Base-by-base conservation (phyloP, 1,140 invertebrate species). In the silkworm (Bombyx mori) region DNA sequence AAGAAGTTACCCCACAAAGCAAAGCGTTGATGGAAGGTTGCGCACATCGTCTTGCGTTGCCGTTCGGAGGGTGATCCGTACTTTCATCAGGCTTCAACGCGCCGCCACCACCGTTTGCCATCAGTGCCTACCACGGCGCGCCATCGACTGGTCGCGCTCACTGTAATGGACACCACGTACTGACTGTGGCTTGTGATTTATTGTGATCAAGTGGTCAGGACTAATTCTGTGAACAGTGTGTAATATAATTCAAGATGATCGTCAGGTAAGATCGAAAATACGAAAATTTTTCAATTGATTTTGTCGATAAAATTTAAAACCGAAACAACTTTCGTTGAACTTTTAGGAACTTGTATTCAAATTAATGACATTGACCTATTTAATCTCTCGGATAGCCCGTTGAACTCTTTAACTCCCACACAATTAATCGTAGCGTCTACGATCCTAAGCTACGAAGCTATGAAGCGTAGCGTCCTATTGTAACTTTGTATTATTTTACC, bases 71-170 rank as follows among this genome's bases (percentile, higher is more conserved):
- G 56, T 59, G 65, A 50, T 43, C 47, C 56, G 72, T 63, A 74
- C 73, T 82, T 79, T 77, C 77, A 61, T 72, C 62, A 79, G 75
- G 68, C 69, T 80, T 77, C 77, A 58, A 75, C 63, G 61, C 65
- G 52, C 55, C 61, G 47, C 46, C 56, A 46, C 57, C 8, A 26
- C 46, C 54, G 46, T 50, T 57, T 56, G 53, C 48, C 59, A 61
- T 49, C 78, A 83, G 80, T 83, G 71, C 68, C 64, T 52, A 59
- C 63, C 62, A 61, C 61, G 69, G 61, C 77, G 75, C 70, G 72
- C 71, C 71, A 61, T 64, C 58, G 69, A 49, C 58, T 71, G 68
- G 77, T 77, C 80, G 79, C 61, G 59, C 43, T 55, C 42, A 51
- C 42, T 51, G 42, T 51, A 35, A 51, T 35, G 26, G 22, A 7